Base-by-base conservation (phyloP, 2,797 vertebrate genomes). In the Crocidura indochinensis region DNA sequence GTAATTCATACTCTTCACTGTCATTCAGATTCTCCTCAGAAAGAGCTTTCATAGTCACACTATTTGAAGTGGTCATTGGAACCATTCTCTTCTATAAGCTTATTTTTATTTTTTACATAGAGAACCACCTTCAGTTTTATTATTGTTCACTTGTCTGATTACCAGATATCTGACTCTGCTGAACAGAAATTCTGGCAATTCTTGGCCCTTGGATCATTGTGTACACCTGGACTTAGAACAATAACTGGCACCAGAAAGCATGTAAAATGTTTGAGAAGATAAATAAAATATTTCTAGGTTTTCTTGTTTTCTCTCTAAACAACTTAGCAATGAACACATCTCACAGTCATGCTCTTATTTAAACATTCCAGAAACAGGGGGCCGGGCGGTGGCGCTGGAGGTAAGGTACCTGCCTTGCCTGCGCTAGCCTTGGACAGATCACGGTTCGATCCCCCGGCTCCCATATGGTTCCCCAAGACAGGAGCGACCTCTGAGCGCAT, bases 301-400 rank as follows among this genome's bases (percentile, higher is more conserved):
- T 88, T 81, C 82, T 91, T 72, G 88, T 47, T 27, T 19, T 91
- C 44, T 73, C 44, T 80, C 10, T 86, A 29, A 83, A 73, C 6
- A 84, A 81, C 49, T 69, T 72, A 73, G 75, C 60, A 65, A 65
- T 15, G 24, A 20, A 64, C 14, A 29, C 29, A 8, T 7, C 11
- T 47, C 31, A 69, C 56, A 76, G 49, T 62, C 82, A 85, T n/a
- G 71, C 8, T 60, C 12, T 73, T 10, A 8, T 17, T 14, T 53
- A 53, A 53, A 53, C 51, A 53, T 53, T 53, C 51, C 11, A 53
- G 51, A 53, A 53, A 53, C 51, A 4, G n/a, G n/a, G n/a, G n/a
- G n/a, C n/a, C n/a, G n/a, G n/a, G n/a, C n/a, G n/a, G n/a, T n/a
- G n/a, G n/a, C n/a, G n/a, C n/a, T n/a, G n/a, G n/a, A n/a, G n/a